Conservation (phyloP, 1,140 invertebrate species). For the Trichoplusia ni region DNA sequence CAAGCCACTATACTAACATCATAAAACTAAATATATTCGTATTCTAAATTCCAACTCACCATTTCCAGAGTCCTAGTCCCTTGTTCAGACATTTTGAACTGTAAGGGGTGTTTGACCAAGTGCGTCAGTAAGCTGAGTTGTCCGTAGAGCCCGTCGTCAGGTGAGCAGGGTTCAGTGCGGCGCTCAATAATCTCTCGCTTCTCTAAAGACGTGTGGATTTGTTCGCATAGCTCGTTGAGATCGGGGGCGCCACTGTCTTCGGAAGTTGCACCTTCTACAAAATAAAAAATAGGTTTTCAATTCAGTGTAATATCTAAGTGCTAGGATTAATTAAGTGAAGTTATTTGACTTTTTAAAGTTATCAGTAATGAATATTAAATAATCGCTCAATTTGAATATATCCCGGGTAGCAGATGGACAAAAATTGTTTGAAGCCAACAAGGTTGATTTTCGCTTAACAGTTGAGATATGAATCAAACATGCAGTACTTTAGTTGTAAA, state of each 20-base stretch:
- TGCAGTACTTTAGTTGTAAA: too few species aligned
- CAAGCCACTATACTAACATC: too few species aligned
- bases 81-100: constrained; percentile 91
- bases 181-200: constrained; percentile 91
- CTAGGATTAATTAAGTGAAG: too few species aligned
- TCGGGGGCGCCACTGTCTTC: constrained; percentile 77
- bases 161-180: constrained; percentile 87
- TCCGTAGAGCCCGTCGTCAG: constrained; percentile 95
- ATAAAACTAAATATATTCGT: too few species aligned
- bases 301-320: too few species aligned
- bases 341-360: too few species aligned
- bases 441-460: too few species aligned
- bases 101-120: constrained; percentile 92
- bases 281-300: constrained; percentile 2
- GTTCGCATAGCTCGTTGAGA: constrained; percentile 86
- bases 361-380: too few species aligned
- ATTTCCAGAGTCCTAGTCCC: constrained; percentile 88
- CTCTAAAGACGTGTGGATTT: constrained; percentile 88
- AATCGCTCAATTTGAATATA: too few species aligned
- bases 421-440: too few species aligned
- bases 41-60: constrained; percentile 47
- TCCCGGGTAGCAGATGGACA: too few species aligned
- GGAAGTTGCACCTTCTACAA: constrained; percentile 72
- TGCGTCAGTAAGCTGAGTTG: constrained; percentile 93
- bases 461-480: too few species aligned